Evolutionary conservation across 2,797 vertebrate species (phyloP).

Genomic region (Scomberomorus guttatus): DNA sequence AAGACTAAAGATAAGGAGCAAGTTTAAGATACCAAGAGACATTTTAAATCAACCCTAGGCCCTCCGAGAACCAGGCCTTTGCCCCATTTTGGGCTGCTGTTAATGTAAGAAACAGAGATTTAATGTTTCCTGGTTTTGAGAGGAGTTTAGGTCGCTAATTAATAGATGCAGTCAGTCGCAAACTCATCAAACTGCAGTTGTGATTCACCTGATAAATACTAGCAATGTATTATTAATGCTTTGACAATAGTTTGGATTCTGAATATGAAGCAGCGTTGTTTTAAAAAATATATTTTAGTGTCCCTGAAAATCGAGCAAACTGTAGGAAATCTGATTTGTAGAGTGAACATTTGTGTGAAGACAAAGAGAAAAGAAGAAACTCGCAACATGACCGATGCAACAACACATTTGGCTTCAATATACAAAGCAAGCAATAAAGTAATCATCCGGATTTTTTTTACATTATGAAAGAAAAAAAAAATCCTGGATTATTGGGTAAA

Average conservation of each 20-base stretch:
- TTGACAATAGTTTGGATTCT: background rate
- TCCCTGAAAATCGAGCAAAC: slow-evolving; percentile 13
- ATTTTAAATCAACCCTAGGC: slow-evolving; percentile 1
- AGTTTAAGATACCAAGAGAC: background rate
- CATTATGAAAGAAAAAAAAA: slow-evolving; percentile 3
- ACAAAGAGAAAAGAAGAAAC: background rate
- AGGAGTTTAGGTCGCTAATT: background rate
- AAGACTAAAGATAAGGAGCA: background rate
- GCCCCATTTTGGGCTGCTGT: background rate
- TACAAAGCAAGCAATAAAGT: slow-evolving; percentile 16
- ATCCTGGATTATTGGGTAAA: background rate
- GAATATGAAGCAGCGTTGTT: background rate
- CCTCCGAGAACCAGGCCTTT: background rate
- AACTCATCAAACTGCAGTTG: background rate
- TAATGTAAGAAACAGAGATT: background rate
- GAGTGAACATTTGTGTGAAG: slow-evolving; percentile 3
- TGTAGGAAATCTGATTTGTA: slow-evolving; percentile 2
- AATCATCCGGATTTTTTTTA: background rate
- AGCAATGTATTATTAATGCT: background rate
- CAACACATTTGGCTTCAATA: slow-evolving; percentile 38
- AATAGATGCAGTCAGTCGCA: no score
- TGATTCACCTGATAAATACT: background rate
- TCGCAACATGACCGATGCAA: background rate
- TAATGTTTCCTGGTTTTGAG: background rate
- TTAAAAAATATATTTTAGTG: background rate